Conservation (phyloP, 2,113 vertebrate genomes). For the Trogon melanurus region DNA sequence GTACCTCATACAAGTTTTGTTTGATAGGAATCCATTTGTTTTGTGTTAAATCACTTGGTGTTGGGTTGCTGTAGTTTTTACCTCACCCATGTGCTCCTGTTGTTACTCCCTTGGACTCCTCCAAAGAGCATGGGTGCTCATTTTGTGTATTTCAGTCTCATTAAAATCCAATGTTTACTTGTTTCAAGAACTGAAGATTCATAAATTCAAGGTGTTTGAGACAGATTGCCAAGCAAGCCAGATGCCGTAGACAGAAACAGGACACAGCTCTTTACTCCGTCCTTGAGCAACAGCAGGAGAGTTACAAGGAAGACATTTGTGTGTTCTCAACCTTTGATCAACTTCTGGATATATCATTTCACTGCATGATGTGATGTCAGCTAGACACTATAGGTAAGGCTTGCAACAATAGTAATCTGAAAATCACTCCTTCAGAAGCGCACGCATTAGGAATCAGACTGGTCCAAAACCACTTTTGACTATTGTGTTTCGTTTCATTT, state of each 20-base stretch:
- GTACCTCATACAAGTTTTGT: not conserved
- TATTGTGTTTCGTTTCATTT: not conserved
- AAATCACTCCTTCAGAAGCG: not conserved
- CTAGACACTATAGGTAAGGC: not conserved
- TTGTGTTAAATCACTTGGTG: not conserved
- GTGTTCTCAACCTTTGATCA: not conserved
- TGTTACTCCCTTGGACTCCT: not conserved
- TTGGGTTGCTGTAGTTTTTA: not conserved
- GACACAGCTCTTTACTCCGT: not conserved
- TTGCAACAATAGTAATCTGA: not conserved
- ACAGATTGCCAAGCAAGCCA: not conserved
- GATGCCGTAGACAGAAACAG: not conserved
- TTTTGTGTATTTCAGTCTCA: not conserved
- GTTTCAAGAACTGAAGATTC: not conserved
- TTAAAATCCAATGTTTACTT: not conserved
- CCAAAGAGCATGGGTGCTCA: not conserved
- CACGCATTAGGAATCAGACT: not conserved
- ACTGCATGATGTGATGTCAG: not conserved
- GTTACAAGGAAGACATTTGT: not conserved
- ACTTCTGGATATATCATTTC: not conserved
- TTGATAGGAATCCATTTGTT: not conserved
- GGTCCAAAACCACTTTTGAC: not conserved
- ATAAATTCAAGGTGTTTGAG: not conserved
- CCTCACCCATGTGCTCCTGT: not conserved
- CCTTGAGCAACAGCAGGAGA: not conserved